Evolutionary conservation across 2,888 invertebrate genomes (phyloP).

Genomic region (Stenurella melanura): DNA sequence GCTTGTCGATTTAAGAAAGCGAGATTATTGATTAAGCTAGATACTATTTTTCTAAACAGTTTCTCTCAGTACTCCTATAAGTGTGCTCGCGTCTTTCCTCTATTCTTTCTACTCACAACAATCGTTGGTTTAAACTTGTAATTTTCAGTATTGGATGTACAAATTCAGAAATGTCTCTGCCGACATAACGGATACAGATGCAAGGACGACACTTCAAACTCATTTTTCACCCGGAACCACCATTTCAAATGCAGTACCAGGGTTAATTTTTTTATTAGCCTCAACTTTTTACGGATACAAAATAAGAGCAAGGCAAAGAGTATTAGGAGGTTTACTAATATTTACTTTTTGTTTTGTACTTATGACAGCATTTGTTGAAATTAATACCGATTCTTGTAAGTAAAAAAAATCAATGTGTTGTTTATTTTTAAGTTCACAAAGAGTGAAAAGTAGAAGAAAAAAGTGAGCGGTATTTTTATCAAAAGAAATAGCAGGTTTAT

Average conservation of each 20-base stretch:
- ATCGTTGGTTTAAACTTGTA: background rate
- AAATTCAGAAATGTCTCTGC: conserved; percentile 44
- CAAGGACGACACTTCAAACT: conserved; percentile 52
- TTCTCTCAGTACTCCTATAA: too few species aligned
- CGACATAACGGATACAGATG: conserved; percentile 48
- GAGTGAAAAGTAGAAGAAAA: too few species aligned
- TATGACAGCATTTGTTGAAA: background rate
- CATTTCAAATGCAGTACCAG: conserved; percentile 50
- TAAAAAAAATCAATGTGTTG: background rate
- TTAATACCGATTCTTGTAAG: conserved; percentile 8
- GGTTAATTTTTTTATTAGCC: conserved; percentile 47
- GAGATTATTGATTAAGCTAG: too few species aligned
- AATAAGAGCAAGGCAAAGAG: conserved; percentile 40
- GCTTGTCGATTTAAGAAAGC: too few species aligned
- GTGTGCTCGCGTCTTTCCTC: too few species aligned
- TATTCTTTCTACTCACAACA: background rate
- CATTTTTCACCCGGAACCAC: conserved; percentile 53
- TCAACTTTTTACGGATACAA: conserved; percentile 49
- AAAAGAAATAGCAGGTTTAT: too few species aligned
- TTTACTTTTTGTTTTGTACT: background rate
- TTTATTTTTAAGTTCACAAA: too few species aligned
- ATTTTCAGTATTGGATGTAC: conserved; percentile 52
- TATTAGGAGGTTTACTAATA: background rate
- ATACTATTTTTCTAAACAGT: too few species aligned
- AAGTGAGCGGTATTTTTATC: too few species aligned